phyloP scores from a whole-genome alignment of 2,797 vertebrate genomes.

The Mastacembelus armatus region DNA sequence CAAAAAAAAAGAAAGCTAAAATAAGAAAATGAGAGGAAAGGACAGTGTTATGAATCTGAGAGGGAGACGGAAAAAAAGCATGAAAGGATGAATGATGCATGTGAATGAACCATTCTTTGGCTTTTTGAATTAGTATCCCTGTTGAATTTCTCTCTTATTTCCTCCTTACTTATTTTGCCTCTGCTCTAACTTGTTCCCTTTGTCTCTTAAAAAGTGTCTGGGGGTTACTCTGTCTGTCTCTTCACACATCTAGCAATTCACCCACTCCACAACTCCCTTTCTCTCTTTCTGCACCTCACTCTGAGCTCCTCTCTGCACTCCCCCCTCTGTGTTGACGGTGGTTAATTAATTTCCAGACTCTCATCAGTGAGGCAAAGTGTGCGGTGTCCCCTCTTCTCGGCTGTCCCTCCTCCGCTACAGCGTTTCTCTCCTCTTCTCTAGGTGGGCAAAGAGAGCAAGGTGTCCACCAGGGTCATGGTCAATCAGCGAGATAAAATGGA shows the following conservation, averaged over 20 bases:
- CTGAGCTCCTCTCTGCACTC: slow-evolving; percentile 47
- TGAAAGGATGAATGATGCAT: slow-evolving; percentile 34
- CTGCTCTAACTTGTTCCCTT: slow-evolving; percentile 65
- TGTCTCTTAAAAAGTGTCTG: slow-evolving; percentile 62
- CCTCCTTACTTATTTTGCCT: slow-evolving; percentile 26
- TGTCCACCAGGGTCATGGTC: slow-evolving; percentile 72
- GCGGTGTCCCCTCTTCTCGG: slow-evolving; percentile 57
- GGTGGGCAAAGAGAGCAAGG: slow-evolving; percentile 63
- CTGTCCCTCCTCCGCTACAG: slow-evolving; percentile 50
- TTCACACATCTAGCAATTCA: slow-evolving; percentile 39
- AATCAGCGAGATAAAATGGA: slow-evolving; percentile 38
- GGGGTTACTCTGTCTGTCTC: slow-evolving; percentile 42
- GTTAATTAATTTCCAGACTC: slow-evolving; percentile 77
- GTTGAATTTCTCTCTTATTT: slow-evolving; percentile 39
- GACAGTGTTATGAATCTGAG: slow-evolving; percentile 32
- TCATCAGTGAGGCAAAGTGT: slow-evolving; percentile 72
- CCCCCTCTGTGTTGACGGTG: slow-evolving; percentile 54
- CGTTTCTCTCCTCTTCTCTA: slow-evolving; percentile 61
- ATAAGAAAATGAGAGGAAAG: slow-evolving; percentile 17
- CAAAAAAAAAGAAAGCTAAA: slow-evolving; percentile 24
- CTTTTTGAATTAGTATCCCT: slow-evolving; percentile 38
- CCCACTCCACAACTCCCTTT: slow-evolving; percentile 54
- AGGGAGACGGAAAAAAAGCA: slow-evolving; percentile 34
- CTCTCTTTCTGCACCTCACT: slow-evolving; percentile 37
- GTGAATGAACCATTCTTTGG: slow-evolving; percentile 46